Evolutionary conservation across 64 coral and sea anemone species (phyloP), one percentile per base, ranked within the genome.

Genomic region (Pocillopora damicornis): DNA sequence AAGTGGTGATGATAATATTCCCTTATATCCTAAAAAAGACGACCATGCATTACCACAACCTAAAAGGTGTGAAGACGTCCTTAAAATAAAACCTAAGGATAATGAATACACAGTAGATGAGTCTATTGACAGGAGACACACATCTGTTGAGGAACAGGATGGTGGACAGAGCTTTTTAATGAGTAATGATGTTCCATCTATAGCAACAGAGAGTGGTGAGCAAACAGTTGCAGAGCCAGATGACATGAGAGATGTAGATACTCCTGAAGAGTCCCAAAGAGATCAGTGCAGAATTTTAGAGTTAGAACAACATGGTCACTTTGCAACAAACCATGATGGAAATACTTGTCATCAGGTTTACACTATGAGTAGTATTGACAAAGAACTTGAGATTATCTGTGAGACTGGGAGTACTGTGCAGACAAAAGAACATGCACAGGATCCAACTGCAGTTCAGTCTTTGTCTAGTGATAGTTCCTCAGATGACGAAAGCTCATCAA

Each of bases 401-500:
- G 38, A 71, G 20, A 17, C 13, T 12, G 77, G 15, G 60, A 4
- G 22, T 35, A 4, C 37, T 22, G 17, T 2, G 6, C 37, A 83
- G 64, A 83, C 5, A 18, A 62, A 17, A 57, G 12, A 23, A 36
- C 18, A 13, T n/a, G n/a, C 17, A 73, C 17, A 57, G 4, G 7
- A 5, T 11, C 7, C 18, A 71, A 71, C 67, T 23, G 67, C 22
- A 12, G 38, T 15, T 23, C 13, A 26, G 65, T 73, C 63, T 72
- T 84, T 38, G 42, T 83, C 17, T 15, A 30, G 80, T 42, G 38
- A 83, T 35, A 51, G 63, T 69, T 83, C 63, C 25, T 85, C 81
- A 85, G 81, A 85, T 85, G 81, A 85, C 30, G 81, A 85, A n/a
- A 73, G 38, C 37, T 73, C 81, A 25, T 85, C 81, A 58, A 85